phyloP scores from a whole-genome alignment of 2,888 invertebrate species.

The Dasypolia templi region DNA sequence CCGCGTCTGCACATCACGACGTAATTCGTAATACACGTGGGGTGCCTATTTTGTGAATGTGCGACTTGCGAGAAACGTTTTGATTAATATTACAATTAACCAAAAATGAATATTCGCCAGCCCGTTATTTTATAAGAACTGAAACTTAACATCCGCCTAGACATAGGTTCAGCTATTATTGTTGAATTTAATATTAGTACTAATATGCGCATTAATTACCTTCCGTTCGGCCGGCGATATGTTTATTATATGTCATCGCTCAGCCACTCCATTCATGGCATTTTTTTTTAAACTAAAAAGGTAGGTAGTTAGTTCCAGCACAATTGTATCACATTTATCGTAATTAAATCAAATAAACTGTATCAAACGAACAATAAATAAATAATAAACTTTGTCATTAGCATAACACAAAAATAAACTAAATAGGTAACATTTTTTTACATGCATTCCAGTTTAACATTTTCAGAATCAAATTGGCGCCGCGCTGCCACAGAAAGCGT shows the following conservation, averaged over 20 bases:
- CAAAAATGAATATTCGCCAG: slow-evolving; percentile 39
- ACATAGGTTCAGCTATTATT: slow-evolving; percentile 28
- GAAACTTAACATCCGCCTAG: slow-evolving; percentile 31
- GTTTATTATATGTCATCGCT: slow-evolving; percentile 19
- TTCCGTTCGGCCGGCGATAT: neutral
- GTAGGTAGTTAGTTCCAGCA: neutral
- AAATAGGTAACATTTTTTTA: neutral
- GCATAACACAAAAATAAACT: neutral
- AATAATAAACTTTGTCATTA: neutral
- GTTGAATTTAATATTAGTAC: slow-evolving; percentile 4
- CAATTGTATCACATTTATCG: neutral
- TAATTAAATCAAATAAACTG: neutral
- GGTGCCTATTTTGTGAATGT: slow-evolving; percentile 10
- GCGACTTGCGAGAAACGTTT: slow-evolving; percentile 34
- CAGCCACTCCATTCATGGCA: neutral
- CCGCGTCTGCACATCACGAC: slow-evolving; percentile 17
- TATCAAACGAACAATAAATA: neutral
- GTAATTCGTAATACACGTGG: slow-evolving; percentile 44
- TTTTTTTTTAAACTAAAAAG: neutral
- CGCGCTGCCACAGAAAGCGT: slow-evolving; percentile 5
- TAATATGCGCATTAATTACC: slow-evolving; percentile 21
- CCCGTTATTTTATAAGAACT: slow-evolving; percentile 31
- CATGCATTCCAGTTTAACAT: slow-evolving; percentile 17
- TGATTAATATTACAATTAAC: slow-evolving; percentile 55
- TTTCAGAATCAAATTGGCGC: slow-evolving; percentile 7